Evolutionary conservation across 1,140 invertebrate genomes (phyloP), one percentile per base, ranked within the genome.

Genomic region (Ostrea denselamellosa): DNA sequence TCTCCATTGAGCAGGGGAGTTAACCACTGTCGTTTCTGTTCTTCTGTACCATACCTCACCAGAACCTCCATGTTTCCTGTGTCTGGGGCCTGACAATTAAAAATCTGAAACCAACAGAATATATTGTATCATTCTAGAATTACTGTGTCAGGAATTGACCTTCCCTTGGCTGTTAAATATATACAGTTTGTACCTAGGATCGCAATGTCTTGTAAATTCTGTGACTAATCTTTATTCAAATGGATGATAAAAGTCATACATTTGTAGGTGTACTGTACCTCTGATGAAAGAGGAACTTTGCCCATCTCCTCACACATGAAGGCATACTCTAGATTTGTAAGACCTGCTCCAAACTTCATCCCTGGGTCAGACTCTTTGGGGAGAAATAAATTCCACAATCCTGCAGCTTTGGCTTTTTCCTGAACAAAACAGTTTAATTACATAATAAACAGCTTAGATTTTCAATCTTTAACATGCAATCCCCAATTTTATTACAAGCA

Each of bases 41-140:
- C 92, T 53, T 93, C 93, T 53, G 90, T 95, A 25, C 95, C 95
- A 90, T 95, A 95, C 84, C 93, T 94, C 5, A 95, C 93, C 8
- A 95, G 89, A 25, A 95, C 95, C 90, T 95, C 95, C 95, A 95
- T 95, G 90, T 95, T 95, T 58, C 95, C 95, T 44, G 95, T 95
- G 90, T 95, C 95, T 17, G 95, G 95, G 8, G 95, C 95, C 85
- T 91, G 92, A 90, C 95, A 95, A 92, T 95, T 95, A 88, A 95
- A 95, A 56, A 95, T 92, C 94, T 95, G 34, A 86, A 5, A 85
- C 5, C 83, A 14, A 62, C 56, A 62, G n/a, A 62, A 62, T 62
- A 5, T 44, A 5, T 19, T 19, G 14, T 62, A n/a, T 62, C 17
- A 17, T 62, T n/a, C 14, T 19, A 44, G 2, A 44, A 5, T 44